Conservation (phyloP, 2,113 vertebrate genomes). For the Echinops telfairi region DNA sequence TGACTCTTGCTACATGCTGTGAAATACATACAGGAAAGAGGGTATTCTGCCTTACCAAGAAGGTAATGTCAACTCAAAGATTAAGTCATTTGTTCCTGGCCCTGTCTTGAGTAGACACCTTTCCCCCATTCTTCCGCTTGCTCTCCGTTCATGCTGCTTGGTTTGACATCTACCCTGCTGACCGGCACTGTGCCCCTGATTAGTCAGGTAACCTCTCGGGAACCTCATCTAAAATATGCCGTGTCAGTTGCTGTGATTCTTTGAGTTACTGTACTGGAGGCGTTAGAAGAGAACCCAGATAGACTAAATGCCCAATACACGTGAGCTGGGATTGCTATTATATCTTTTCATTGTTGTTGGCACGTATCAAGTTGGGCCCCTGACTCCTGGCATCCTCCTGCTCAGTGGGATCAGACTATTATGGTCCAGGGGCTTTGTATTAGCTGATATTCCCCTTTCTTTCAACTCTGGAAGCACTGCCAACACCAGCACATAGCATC, state of each 20-base stretch:
- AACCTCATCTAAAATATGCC: neutral
- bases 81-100: neutral
- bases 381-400: neutral
- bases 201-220: neutral
- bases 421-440: neutral
- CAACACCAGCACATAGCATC: neutral
- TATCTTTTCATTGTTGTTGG: neutral
- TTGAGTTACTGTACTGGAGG: accelerated
- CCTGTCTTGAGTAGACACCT: neutral
- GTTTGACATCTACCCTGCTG: neutral
- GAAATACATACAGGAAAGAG: too few species aligned
- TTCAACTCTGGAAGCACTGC: neutral
- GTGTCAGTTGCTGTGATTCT: neutral
- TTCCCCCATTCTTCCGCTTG: neutral
- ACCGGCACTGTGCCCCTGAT: neutral
- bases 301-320: neutral
- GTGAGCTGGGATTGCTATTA: neutral
- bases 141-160: neutral
- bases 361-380: neutral
- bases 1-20: neutral
- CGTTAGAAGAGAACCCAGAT: neutral
- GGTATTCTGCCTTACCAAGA: neutral
- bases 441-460: neutral
- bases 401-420: neutral
- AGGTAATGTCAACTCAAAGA: neutral